Evolutionary conservation across 1,140 invertebrate species (phyloP), one percentile per base, ranked within the genome.

Genomic region (Nixonia krombeini): DNA sequence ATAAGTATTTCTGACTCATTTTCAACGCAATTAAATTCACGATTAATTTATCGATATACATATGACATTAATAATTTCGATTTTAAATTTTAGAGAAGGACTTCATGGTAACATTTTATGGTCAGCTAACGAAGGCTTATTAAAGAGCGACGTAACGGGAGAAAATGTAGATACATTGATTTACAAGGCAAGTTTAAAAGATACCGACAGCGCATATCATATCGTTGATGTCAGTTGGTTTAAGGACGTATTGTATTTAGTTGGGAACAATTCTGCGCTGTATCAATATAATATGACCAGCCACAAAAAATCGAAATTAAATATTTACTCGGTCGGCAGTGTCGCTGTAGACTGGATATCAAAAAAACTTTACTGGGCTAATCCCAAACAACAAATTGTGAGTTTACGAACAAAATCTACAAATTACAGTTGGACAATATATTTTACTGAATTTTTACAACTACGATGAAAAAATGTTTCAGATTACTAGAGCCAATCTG

Each of bases 291-390:
- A 94, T 70, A 87, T 88, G 1, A 92, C 88, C 0, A 88, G 80
- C 1, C 86, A 87, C 37, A 79, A 87, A 9, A 89, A 87, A 6
- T 78, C 85, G 10, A 84, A 92, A 65, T 78, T 83, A 5, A 89
- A 90, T 69, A 88, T 91, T 53, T 88, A 91, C 31, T 90, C 90
- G 13, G 93, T 93, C 0, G 89, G 90, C 0, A 91, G 91, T 63
- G 87, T 97, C 12, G 92, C 93, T 0, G 90, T 96, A 1, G 95
- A 98, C 74, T 96, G 94, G 93, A 89, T 96, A 18, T 93, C 93
- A 0, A 90, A 90, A 17, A 93, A 94, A 76, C 78, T 98, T 0
- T 97, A 97, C 75, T 97, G 94, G 94, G 93, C 94, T 0, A 94
- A 93, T 83, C 90, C 91, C 7, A 92, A 92, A 78, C 90, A 93